Evolutionary conservation across 2,113 vertebrate genomes (phyloP), one percentile per base, ranked within the genome.

Genomic region (Amazona guildingii): DNA sequence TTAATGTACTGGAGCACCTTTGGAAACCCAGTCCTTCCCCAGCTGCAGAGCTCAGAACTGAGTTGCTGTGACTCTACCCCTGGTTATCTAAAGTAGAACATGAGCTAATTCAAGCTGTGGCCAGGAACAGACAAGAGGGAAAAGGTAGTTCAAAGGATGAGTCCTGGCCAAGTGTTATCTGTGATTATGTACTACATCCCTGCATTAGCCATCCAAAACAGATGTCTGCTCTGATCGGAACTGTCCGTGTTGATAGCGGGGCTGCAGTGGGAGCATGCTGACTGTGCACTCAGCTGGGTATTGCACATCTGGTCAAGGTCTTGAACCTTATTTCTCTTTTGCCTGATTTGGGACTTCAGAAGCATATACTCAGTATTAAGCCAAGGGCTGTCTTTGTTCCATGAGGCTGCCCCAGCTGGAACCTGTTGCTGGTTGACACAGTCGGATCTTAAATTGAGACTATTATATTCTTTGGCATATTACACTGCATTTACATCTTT

Each of bases 401-500:
- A 7, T 67, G 92, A 46, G 77, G 84, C 95, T 97, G 90, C 97
- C 96, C 97, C 98, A 98, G 97, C 97, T 98, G 98, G 97, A 98
- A 97, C 89, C 84, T 94, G 95, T 97, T 97, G 96, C 76, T 97
- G 94, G 88, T 96, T 97, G 97, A 97, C 95, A 96, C 89, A 94
- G 95, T 93, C 95, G 92, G 89, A 96, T 98, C 97, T 97, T 96
- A 91, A 95, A 95, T 89, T 82, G 95, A 97, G 94, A 91, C 93
- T 91, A 62, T 98, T 97, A 98, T 94, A 98, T 97, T 98, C 91
- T 92, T 95, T 97, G 97, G 98, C 93, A 1, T 97, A 97, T 97
- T 98, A 97, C 95, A 97, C 95, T 95, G 88, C 84, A 17, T 97
- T 98, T 98, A 97, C 97, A 97, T 98, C 97, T 98, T 97, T 97